Base-by-base conservation (phyloP, 1,140 invertebrate genomes). In the Anastatus disparis region DNA sequence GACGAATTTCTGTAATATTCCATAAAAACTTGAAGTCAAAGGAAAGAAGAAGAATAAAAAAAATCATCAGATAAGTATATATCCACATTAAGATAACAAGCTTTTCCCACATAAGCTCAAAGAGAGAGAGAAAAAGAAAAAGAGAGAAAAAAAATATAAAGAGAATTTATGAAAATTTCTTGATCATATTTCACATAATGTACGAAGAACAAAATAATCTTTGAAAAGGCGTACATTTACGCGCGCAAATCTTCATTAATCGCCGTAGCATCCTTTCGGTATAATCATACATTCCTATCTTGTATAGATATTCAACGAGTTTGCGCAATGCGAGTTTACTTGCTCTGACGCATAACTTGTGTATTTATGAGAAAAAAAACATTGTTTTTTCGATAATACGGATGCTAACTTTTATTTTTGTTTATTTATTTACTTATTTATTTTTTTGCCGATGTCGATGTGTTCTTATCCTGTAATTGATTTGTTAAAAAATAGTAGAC, bases 241-340 rank as follows among this genome's bases (percentile, higher is more conserved):
- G 31, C 38, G 35, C 63, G 40, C 20, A 40, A 66, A 42, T 27
- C 29, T 35, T 40, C 38, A 52, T 46, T 44, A 61, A 59, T 44
- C 13, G 56, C 7, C 24, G 10, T 10, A 2, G 8, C 1, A 61
- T 44, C 58, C 38, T 3, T 9, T 24, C 40, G 31, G 1, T n/a
- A 27, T 52, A 38, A 68, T 59, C 55, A 44, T 29, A 13, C 65
- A 52, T 68, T 68, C 55, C 29, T 31, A 68, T 59, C 65, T 50
- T 46, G 29, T 40, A 58, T 27, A 40, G n/a, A n/a, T n/a, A n/a
- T n/a, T n/a, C n/a, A n/a, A n/a, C 38, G 53, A 56, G 27, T 58
- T 67, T 67, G 53, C 42, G 53, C 53, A 67, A 58, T 35, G 42
- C 15, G 15, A 8, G 42, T 46, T 4, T 46, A 20, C 15, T 4